Evolutionary conservation across 1,140 invertebrate genomes (phyloP).

Genomic region (Neodiprion lecontei): DNA sequence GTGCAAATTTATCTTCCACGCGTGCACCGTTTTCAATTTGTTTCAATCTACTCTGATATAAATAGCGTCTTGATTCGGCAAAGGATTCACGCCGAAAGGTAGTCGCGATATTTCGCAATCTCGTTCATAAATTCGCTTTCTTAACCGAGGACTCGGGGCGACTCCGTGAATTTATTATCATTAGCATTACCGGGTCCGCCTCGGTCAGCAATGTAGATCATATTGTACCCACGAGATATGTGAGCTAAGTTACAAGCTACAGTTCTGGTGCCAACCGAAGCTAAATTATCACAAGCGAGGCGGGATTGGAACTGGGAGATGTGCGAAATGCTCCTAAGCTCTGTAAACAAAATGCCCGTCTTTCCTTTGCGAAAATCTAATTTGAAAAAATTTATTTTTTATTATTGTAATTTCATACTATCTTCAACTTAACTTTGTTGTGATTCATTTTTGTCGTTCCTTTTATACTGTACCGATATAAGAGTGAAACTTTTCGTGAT

Average conservation of each 20-base stretch:
- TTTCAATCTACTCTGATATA: conserved; percentile 6
- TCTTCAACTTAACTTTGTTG: too few relatives aligned
- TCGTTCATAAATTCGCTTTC: not conserved
- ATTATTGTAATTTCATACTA: too few relatives aligned
- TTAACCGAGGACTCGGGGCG: not conserved
- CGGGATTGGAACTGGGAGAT: too few relatives aligned
- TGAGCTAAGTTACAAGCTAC: not conserved
- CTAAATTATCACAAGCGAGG: not conserved
- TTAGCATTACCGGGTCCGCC: conserved; percentile 3
- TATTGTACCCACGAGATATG: not conserved
- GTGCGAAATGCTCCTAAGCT: too few relatives aligned
- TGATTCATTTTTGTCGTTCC: too few relatives aligned
- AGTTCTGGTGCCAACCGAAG: not conserved
- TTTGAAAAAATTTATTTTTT: too few relatives aligned
- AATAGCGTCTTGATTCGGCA: conserved; percentile 2
- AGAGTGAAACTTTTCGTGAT: too few relatives aligned
- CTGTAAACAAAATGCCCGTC: too few relatives aligned
- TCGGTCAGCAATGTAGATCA: not conserved
- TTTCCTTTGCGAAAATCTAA: too few relatives aligned
- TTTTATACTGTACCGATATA: too few relatives aligned
- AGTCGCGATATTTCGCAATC: conserved; percentile 7
- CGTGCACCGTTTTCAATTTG: not conserved
- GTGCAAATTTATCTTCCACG: not conserved
- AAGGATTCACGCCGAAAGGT: conserved; percentile 1
- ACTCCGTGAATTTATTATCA: conserved; percentile 2